These are phyloP conservation scores for Anguilla rostrata DNA, from an alignment of 2,113 vertebrate genomes.

Conservation along the genomic window DNA sequence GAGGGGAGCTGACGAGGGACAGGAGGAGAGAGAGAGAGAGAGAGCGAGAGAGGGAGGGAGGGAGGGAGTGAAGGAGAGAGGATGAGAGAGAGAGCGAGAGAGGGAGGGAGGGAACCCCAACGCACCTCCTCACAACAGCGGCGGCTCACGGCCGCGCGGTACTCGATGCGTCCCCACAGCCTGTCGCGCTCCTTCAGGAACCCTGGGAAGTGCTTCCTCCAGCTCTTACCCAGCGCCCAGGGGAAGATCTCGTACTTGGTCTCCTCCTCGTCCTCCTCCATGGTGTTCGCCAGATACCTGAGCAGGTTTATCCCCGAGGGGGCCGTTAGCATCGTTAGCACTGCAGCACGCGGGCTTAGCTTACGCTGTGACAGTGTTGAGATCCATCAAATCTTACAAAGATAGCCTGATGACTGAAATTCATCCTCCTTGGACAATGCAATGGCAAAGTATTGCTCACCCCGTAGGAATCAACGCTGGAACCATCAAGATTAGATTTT, in stretches of 20 bases:
- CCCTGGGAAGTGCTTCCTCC: slow-evolving; percentile 82
- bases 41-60: too few species aligned
- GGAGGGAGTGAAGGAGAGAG: too few species aligned
- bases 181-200: slow-evolving; percentile 87
- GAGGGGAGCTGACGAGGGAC: too few species aligned
- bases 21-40: too few species aligned
- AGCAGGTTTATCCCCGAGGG: not conserved
- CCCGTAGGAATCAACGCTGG: too few species aligned
- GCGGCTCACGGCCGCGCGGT: slow-evolving; percentile 90
- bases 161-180: slow-evolving; percentile 88
- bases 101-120: too few species aligned
- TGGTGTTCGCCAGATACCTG: slow-evolving; percentile 94
- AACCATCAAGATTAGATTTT: too few species aligned
- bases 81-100: not conserved
- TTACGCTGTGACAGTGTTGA: too few species aligned
- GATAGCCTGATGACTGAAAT: not conserved
- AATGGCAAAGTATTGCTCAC: too few species aligned
- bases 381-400: too few species aligned
- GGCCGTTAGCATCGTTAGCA: not conserved
- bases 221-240: slow-evolving; percentile 90
- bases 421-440: not conserved
- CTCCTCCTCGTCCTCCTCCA: slow-evolving; percentile 96
- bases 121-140: slow-evolving; percentile 93
- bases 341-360: too few species aligned
- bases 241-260: slow-evolving; percentile 94